Evolutionary conservation across 2,113 vertebrate genomes (phyloP).

Genomic region (Polyodon spathula): DNA sequence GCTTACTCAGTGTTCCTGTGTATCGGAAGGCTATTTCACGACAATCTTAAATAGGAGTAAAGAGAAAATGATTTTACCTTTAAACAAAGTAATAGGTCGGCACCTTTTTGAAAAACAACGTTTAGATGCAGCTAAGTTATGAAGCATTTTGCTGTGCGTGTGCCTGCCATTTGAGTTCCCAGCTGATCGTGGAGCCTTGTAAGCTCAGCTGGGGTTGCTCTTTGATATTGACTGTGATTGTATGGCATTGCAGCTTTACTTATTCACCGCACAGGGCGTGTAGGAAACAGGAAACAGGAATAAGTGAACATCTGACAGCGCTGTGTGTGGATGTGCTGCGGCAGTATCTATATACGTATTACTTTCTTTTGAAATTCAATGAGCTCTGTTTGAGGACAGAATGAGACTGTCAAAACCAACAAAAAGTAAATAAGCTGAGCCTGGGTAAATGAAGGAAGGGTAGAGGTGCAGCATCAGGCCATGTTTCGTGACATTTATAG

Average conservation of each 20-base stretch:
- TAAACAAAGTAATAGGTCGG: background rate
- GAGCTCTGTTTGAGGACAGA: slow-evolving; percentile 59
- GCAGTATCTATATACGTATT: slow-evolving; percentile 46
- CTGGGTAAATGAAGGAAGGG: slow-evolving; percentile 48
- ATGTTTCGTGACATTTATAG: slow-evolving; percentile 46
- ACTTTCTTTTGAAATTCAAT: slow-evolving; percentile 66
- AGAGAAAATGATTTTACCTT: too few relatives aligned
- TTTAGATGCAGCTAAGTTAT: background rate
- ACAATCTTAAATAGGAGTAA: background rate
- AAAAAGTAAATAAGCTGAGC: slow-evolving; percentile 37
- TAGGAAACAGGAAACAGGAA: slow-evolving; percentile 41
- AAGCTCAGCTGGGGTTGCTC: too few relatives aligned
- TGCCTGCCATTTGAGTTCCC: background rate
- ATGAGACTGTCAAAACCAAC: slow-evolving; percentile 64
- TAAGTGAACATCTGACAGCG: slow-evolving; percentile 60
- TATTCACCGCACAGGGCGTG: slow-evolving; percentile 30
- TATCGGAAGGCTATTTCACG: background rate
- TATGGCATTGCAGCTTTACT: too few relatives aligned
- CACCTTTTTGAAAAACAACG: background rate
- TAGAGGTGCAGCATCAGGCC: slow-evolving; percentile 41
- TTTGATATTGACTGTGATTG: too few relatives aligned
- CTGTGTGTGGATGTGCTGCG: slow-evolving; percentile 43
- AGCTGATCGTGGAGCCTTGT: background rate
- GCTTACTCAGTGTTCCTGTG: background rate
- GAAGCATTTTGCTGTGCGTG: background rate